phyloP scores from a whole-genome alignment of 2,113 vertebrate species.

The Tragulus kanchil region DNA sequence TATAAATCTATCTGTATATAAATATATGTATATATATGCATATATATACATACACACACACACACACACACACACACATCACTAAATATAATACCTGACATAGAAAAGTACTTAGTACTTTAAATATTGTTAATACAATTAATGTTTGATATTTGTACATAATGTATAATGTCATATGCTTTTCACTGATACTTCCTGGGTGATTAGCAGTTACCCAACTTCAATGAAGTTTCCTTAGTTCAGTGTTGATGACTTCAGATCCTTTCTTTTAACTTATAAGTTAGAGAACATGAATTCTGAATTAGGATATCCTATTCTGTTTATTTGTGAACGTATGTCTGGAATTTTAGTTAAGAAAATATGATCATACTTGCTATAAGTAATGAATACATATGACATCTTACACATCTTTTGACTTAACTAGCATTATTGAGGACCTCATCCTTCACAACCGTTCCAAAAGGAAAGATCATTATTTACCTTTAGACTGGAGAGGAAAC shows the following conservation, averaged over 20 bases:
- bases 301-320: neutral
- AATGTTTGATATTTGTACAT: neutral
- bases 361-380: neutral
- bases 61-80: neutral
- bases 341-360: conserved; percentile 10
- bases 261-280: neutral
- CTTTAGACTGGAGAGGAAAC: neutral
- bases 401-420: neutral
- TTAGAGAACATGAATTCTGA: neutral
- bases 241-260: neutral
- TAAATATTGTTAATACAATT: neutral
- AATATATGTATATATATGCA: no score
- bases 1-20: no score
- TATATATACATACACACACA: no score
- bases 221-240: neutral
- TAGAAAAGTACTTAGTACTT: neutral
- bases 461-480: neutral
- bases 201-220: neutral
- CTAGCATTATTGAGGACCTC: neutral
- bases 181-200: neutral
- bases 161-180: neutral
- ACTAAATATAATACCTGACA: neutral
- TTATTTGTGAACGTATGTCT: conserved; percentile 29
- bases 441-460: neutral
- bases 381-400: neutral